phyloP scores from a whole-genome alignment of 2,113 vertebrate genomes.

The Prolemur simus region DNA sequence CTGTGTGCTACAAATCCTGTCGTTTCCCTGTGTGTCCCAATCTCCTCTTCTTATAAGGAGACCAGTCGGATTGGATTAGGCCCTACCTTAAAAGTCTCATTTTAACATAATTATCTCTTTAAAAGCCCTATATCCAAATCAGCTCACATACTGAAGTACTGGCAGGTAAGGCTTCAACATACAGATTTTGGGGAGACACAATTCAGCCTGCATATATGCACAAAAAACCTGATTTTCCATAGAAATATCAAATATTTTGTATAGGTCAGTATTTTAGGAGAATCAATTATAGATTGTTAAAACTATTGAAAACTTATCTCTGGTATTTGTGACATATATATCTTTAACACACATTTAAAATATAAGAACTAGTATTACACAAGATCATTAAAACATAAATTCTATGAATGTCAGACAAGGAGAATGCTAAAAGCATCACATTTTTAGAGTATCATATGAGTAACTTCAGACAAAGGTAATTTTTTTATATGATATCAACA shows the following conservation, averaged over 20 bases:
- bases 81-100: not conserved
- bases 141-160: not conserved
- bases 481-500: not conserved
- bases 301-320: not conserved
- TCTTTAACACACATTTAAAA: not conserved
- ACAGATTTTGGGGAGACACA: not conserved
- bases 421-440: not conserved
- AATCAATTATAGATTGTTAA: not conserved
- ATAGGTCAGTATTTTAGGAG: not conserved
- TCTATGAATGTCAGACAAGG: not conserved
- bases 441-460: not conserved
- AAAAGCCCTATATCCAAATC: not conserved
- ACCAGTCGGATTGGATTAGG: not conserved
- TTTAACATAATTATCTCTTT: not conserved
- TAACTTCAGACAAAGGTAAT: not conserved
- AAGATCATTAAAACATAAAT: not conserved
- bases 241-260: not conserved
- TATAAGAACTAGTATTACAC: not conserved
- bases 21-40: not conserved
- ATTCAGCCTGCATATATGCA: not conserved
- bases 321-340: not conserved
- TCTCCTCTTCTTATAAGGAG: not conserved
- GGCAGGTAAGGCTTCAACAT: not conserved
- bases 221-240: not conserved
- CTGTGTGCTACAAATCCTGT: not conserved